phyloP scores from a whole-genome alignment of 2,797 vertebrate species.

The Molothrus ater region DNA sequence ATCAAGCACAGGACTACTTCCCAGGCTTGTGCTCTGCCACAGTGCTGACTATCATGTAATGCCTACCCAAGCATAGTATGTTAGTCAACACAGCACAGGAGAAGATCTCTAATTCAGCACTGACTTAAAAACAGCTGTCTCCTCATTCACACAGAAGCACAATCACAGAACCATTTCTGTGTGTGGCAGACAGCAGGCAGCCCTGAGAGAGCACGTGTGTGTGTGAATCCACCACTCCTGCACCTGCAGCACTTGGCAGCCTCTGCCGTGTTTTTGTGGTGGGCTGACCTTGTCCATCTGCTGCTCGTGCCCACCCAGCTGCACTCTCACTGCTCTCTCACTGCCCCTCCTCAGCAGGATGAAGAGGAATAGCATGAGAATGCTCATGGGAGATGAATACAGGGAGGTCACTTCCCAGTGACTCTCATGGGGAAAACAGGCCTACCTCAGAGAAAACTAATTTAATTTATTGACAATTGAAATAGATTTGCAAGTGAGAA shows the following conservation, averaged over 20 bases:
- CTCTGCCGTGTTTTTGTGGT: rapidly evolving
- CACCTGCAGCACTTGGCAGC: background rate
- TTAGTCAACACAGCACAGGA: background rate
- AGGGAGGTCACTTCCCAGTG: background rate
- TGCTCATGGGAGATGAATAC: background rate
- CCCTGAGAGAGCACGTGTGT: no score
- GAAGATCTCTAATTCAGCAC: background rate
- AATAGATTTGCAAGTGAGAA: background rate
- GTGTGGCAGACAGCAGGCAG: background rate
- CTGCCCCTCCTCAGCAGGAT: background rate
- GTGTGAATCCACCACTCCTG: background rate
- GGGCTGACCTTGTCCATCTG: background rate
- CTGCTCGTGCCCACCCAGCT: background rate
- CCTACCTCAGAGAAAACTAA: background rate
- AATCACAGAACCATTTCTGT: background rate
- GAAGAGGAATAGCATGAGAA: background rate
- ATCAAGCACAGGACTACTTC: background rate
- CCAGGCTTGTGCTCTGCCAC: background rate
- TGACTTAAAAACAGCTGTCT: background rate
- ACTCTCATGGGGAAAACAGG: background rate
- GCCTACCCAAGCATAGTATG: background rate
- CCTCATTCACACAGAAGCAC: background rate
- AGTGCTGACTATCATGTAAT: background rate
- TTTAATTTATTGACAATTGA: background rate
- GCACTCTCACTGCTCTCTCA: background rate